Base-by-base conservation (phyloP, 1,140 invertebrate species). In the Cecropterus lyciades region DNA sequence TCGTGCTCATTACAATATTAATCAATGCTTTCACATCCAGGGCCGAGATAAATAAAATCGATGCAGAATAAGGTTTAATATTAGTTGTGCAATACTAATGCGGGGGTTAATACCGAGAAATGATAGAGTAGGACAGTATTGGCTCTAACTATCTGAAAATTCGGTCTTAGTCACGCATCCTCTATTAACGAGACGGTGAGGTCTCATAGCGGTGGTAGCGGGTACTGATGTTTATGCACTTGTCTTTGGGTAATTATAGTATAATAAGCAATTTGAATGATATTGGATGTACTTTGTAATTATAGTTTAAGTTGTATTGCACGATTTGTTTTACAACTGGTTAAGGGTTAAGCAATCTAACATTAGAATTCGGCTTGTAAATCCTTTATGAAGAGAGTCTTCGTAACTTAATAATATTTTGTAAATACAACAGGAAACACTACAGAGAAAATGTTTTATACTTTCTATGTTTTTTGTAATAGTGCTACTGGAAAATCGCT, bases 1-100 rank as follows among this genome's bases (percentile, higher is more conserved):
- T 77, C 67, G 73, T 74, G 73, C 81, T 90, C 82, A 90, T 90
- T 90, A 90, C 73, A 83, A 86, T 87, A 87, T 87, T 90, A 90
- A 90, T 90, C 84, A 88, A 87, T 87, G 83, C 78, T 84, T 80
- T 85, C 82, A 82, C 77, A 82, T 82, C 70, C 65, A 66, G 62
- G 70, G 63, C 63, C 67, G 76, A 70, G 73, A 83, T 80, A 74
- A 82, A 84, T 82, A 76, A 78, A 78, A 74, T 73, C 73, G 75
- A 76, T 70, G 73, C 78, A 79, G 77, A 82, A 78, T 79, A 75
- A 72, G 74, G 46, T 73, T 79, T 82, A 80, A 80, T 82, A 69
- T 79, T 68, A 77, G 75, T 80, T 75, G 83, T 75, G 75, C 79
- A 75, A 77, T 82, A 80, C 76, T 82, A 80, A 83, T 82, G 72